Evolutionary conservation across 2,797 vertebrate species (phyloP), one percentile per base, ranked within the genome.

Genomic region (Odontamblyopus rebecca): DNA sequence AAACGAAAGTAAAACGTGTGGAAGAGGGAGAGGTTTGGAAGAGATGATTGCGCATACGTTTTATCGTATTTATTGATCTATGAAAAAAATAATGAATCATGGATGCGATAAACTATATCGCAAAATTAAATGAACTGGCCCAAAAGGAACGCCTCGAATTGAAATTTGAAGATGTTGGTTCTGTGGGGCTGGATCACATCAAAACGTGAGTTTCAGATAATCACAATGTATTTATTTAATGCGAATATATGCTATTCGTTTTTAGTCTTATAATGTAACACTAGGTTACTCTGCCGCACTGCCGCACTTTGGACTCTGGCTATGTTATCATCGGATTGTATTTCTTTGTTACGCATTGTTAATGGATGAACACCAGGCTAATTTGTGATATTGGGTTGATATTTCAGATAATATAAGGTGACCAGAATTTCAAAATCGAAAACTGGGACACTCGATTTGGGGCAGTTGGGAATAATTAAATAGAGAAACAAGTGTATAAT

Each of bases 161-260:
- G 0, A 66, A 0, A 0, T 95, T 74, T 63, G 88, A 84, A 8
- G 89, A 88, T 2, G 84, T 89, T 0, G 60, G 61, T 1, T 54
- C 44, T 11, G 67, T 18, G 6, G 93, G 93, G 0, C 93, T 82
- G 0, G 89, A 87, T 29, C 92, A 93, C 72, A 78, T 80, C 0
- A 89, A 79, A 68, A 93, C 78, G 94, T 94, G 77, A 88, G 93
- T 87, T 29, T 27, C 56, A 59, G 26, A 59, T 27, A 5, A 4
- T 38, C 7, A 38, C 7, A 38, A 8, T 38, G 35, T 9, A 50
- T 51, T 18, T 13, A 15, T 23, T 23, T 23, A 23, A 23, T 23
- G 23, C 23, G 23, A 23, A 23, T 23, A 23, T 23, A 23, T 23
- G 23, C 23, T 23, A 23, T 23, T 23, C 23, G 23, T 23, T 23